These are phyloP conservation scores for Ophion ventricosus DNA, from an alignment of 2,888 invertebrate genomes.

Conservation along the genomic window DNA sequence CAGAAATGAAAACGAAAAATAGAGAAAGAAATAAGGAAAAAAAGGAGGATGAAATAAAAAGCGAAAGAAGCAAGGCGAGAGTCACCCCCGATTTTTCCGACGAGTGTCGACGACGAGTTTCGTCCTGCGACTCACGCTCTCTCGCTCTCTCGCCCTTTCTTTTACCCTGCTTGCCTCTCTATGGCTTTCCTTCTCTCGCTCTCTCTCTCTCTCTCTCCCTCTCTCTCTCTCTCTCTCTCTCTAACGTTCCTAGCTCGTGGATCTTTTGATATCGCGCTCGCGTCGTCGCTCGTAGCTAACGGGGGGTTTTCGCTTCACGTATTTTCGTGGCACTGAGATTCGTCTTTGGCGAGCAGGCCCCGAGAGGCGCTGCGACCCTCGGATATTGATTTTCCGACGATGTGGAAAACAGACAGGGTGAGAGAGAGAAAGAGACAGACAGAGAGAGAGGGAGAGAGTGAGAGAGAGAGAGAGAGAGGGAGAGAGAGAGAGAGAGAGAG, in stretches of 20 bases:
- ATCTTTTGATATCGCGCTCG: slow-evolving; percentile 62
- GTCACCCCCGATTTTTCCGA: slow-evolving; percentile 61
- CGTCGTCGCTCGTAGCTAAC: slow-evolving; percentile 62
- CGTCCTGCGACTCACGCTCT: slow-evolving; percentile 45
- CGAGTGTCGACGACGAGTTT: slow-evolving; percentile 51
- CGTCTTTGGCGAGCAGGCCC: slow-evolving; percentile 78
- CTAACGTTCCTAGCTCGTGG: slow-evolving; percentile 50
- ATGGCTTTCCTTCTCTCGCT: slow-evolving; percentile 29
- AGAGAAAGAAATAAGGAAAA: slow-evolving; percentile 13
- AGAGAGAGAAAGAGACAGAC: slow-evolving; percentile 34
- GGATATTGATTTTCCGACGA: slow-evolving; percentile 81
- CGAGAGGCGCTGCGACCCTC: slow-evolving; percentile 80
- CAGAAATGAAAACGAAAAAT: slow-evolving; percentile 44
- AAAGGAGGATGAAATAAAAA: slow-evolving; percentile 28
- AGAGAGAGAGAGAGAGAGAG: slow-evolving; percentile 8
- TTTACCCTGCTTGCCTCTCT: slow-evolving; percentile 5
- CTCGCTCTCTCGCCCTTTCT: slow-evolving; percentile 12
- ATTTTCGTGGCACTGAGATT: slow-evolving; percentile 82
- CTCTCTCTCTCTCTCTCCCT: slow-evolving; percentile 38
- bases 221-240: slow-evolving; percentile 40
- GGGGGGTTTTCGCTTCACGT: slow-evolving; percentile 73
- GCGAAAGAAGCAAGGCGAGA: slow-evolving; percentile 32
- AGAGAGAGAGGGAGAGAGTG: slow-evolving; percentile 18
- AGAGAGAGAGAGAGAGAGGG: slow-evolving; percentile 7
- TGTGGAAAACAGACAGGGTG: slow-evolving; percentile 68